Conservation (phyloP, 2,797 vertebrate species). For the Falco berigora region DNA sequence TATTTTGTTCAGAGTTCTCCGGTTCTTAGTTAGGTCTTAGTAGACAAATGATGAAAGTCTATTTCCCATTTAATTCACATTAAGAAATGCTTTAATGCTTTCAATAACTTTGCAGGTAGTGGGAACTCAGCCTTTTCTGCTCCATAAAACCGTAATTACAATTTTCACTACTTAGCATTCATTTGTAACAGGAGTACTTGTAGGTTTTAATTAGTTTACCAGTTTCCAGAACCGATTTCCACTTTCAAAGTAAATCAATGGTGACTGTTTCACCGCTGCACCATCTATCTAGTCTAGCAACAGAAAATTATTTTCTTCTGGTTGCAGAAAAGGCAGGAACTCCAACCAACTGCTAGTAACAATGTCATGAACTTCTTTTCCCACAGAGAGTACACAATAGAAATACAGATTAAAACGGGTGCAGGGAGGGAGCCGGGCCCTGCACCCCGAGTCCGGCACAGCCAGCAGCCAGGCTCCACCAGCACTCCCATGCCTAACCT, state of each 20-base stretch:
- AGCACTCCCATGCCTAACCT: neutral
- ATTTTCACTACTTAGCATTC: neutral
- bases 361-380: neutral
- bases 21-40: neutral
- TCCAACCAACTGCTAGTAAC: neutral
- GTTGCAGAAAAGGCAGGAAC: neutral
- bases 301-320: neutral
- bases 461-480: neutral
- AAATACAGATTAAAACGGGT: neutral
- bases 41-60: neutral
- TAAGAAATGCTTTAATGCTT: slow-evolving; percentile 10
- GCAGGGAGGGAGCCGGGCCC: neutral
- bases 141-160: slow-evolving; percentile 10
- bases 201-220: neutral
- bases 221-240: neutral
- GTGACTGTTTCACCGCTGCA: neutral
- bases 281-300: neutral
- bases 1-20: neutral
- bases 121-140: slow-evolving; percentile 5
- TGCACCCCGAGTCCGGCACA: neutral
- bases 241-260: neutral
- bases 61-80: slow-evolving; percentile 5
- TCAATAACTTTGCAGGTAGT: neutral
- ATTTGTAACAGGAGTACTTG: neutral
- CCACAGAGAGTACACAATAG: neutral